These are phyloP conservation scores for Paralvinella palmiformis DNA, from an alignment of 1,140 invertebrate genomes.

Conservation along the genomic window DNA sequence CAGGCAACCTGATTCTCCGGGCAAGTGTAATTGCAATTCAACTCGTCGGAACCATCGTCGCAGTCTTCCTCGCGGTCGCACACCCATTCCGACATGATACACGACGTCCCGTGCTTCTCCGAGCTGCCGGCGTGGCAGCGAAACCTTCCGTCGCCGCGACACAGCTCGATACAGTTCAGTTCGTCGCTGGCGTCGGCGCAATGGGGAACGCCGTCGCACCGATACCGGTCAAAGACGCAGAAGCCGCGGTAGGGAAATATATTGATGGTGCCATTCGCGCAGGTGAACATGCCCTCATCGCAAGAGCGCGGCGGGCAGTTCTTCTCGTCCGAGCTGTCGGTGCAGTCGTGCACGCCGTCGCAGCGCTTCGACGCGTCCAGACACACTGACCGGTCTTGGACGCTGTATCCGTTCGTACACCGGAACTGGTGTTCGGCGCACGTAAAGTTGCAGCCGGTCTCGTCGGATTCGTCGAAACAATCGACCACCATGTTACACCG, in stretches of 20 bases:
- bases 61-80: neutral
- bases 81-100: neutral
- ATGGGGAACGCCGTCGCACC: neutral
- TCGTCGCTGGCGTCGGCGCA: constrained; percentile 18
- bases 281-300: neutral
- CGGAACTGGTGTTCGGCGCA: neutral
- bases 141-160: constrained; percentile 2
- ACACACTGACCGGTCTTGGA: constrained; percentile 35
- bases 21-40: neutral
- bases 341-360: constrained; percentile 51
- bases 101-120: neutral
- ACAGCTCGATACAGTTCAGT: neutral
- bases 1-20: neutral
- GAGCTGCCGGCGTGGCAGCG: neutral
- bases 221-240: neutral
- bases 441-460: constrained; percentile 1
- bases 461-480: constrained; percentile 6
- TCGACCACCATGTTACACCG: neutral
- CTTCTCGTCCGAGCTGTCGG: constrained; percentile 51
- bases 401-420: neutral
- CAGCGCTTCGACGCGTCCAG: constrained; percentile 43
- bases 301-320: neutral
- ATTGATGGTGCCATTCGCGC: neutral
- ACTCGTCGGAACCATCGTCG: neutral
- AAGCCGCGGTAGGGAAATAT: neutral